Evolutionary conservation across 2,797 vertebrate genomes (phyloP).

Genomic region (Sebastolobus altivelis): DNA sequence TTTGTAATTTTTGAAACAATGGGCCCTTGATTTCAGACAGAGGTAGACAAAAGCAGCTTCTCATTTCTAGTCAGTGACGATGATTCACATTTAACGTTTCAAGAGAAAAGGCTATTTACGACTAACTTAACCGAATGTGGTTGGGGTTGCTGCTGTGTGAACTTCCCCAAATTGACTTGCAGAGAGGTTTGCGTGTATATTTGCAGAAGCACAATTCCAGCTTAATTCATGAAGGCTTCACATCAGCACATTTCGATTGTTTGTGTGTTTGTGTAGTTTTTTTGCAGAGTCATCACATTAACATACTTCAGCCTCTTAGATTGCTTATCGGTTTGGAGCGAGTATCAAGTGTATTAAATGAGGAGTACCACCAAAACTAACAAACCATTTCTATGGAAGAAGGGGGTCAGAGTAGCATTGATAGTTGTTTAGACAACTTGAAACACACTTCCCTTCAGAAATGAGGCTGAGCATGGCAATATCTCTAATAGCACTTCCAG

Average conservation of each 20-base stretch:
- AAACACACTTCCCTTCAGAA: not conserved
- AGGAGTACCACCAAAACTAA: not conserved
- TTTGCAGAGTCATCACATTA: conserved; percentile 6
- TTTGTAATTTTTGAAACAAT: not conserved
- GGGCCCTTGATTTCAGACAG: not conserved
- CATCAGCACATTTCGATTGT: not conserved
- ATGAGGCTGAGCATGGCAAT: not conserved
- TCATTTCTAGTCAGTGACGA: not conserved
- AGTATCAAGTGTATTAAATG: not conserved
- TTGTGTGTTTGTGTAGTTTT: not conserved
- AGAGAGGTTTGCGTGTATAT: not conserved
- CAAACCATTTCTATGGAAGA: not conserved
- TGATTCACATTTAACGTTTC: not conserved
- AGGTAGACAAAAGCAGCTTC: not conserved
- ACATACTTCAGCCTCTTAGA: not conserved
- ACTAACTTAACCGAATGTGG: not conserved
- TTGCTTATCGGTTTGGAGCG: not conserved
- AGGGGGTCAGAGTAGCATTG: not conserved
- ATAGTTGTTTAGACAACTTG: not conserved
- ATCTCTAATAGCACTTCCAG: not conserved
- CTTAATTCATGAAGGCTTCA: not conserved
- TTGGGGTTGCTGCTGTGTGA: not conserved
- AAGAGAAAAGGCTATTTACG: not conserved
- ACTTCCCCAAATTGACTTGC: not conserved
- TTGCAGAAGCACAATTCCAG: not conserved